phyloP scores from a whole-genome alignment of 2,888 invertebrate genomes.

The Palloptera scutellata region DNA sequence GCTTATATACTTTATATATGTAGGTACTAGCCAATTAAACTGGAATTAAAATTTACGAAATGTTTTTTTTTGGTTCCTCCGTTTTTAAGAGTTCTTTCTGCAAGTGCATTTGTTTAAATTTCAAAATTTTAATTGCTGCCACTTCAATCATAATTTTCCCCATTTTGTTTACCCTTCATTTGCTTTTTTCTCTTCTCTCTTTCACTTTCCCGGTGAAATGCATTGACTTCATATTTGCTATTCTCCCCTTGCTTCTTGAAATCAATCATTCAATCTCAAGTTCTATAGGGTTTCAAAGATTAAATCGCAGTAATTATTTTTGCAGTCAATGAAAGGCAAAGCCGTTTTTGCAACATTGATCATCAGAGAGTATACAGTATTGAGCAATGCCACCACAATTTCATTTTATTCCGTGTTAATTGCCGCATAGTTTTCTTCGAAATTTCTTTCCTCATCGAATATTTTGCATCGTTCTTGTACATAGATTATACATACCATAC shows the following conservation, averaged over 20 bases:
- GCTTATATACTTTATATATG: too few relatives aligned
- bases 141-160: constrained; percentile 7
- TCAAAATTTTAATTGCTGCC: constrained; percentile 16
- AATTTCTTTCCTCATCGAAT: too few relatives aligned
- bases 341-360: too few relatives aligned
- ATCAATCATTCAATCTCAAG: neutral
- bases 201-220: neutral
- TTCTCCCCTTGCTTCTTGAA: neutral
- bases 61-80: neutral
- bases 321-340: too few relatives aligned
- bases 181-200: neutral
- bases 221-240: neutral
- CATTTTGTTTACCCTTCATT: neutral
- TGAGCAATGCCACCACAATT: too few relatives aligned
- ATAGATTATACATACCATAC: too few relatives aligned
- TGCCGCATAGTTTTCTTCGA: too few relatives aligned
- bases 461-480: too few relatives aligned
- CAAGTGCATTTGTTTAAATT: constrained; percentile 8
- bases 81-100: neutral
- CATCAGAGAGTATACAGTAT: too few relatives aligned
- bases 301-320: neutral
- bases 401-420: too few relatives aligned
- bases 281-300: neutral
- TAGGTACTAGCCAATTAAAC: too few relatives aligned
- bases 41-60: too few relatives aligned